Conservation (phyloP, 2,888 invertebrate species). For the Stenodema calcarata region DNA sequence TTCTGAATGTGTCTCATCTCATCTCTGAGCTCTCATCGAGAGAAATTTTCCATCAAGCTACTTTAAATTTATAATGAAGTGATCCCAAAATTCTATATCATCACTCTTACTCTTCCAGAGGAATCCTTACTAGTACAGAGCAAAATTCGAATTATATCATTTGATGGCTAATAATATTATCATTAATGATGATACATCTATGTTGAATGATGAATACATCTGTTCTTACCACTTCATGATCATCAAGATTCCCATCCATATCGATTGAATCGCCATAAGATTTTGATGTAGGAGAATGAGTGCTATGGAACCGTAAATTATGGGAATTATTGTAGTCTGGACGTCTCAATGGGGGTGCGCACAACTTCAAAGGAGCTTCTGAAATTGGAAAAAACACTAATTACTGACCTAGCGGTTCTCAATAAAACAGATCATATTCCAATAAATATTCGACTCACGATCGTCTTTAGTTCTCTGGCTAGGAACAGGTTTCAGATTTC, state of each 20-base stretch:
- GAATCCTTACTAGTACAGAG: too few species aligned
- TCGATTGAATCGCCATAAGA: slow-evolving; percentile 46
- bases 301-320: slow-evolving; percentile 17
- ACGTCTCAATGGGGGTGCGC: slow-evolving; percentile 53
- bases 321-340: slow-evolving; percentile 44
- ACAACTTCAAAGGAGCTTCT: slow-evolving; percentile 53
- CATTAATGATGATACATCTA: too few species aligned
- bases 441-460: slow-evolving; percentile 33
- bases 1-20: too few species aligned
- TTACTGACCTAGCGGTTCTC: not conserved
- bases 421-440: not conserved
- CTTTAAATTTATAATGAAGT: too few species aligned
- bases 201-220: not conserved
- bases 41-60: too few species aligned
- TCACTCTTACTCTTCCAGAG: too few species aligned
- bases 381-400: not conserved
- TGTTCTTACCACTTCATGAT: slow-evolving; percentile 48
- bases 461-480: slow-evolving; percentile 51
- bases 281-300: slow-evolving; percentile 48
- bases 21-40: too few species aligned
- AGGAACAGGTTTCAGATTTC: slow-evolving; percentile 61
- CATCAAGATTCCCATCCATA: slow-evolving; percentile 38
- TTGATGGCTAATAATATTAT: too few species aligned
- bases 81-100: too few species aligned
- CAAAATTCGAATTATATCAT: too few species aligned